These are phyloP conservation scores for Caloenas nicobarica DNA, from an alignment of 2,113 vertebrate species.

Conservation along the genomic window DNA sequence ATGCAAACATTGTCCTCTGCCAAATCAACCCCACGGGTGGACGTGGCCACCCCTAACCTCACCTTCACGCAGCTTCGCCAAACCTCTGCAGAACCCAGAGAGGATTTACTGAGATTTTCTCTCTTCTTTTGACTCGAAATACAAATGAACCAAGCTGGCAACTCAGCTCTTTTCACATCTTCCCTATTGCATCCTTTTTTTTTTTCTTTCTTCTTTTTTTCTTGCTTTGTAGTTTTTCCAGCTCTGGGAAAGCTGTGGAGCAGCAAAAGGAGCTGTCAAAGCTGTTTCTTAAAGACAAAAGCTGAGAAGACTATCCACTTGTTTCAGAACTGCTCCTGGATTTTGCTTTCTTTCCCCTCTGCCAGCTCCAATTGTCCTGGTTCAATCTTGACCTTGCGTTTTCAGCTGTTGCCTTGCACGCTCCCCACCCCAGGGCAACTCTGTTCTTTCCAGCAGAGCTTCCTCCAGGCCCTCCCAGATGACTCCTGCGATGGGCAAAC, in stretches of 20 bases:
- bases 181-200: neutral
- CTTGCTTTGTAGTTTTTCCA: neutral
- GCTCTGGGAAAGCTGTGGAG: neutral
- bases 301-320: neutral
- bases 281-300: neutral
- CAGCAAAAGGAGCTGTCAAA: neutral
- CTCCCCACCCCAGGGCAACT: neutral
- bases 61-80: neutral
- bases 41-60: neutral
- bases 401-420: neutral
- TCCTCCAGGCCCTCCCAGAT: neutral
- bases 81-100: neutral
- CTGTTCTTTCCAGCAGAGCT: neutral
- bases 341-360: neutral
- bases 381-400: neutral
- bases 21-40: accelerated
- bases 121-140: neutral
- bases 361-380: neutral
- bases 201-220: neutral
- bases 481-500: no score
- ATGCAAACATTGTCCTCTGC: neutral
- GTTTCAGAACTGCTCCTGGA: neutral
- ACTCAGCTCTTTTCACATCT: neutral
- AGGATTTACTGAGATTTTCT: neutral
- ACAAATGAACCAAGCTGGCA: neutral